Conservation (phyloP, 1,140 invertebrate species). For the Drosophila nasuta region DNA sequence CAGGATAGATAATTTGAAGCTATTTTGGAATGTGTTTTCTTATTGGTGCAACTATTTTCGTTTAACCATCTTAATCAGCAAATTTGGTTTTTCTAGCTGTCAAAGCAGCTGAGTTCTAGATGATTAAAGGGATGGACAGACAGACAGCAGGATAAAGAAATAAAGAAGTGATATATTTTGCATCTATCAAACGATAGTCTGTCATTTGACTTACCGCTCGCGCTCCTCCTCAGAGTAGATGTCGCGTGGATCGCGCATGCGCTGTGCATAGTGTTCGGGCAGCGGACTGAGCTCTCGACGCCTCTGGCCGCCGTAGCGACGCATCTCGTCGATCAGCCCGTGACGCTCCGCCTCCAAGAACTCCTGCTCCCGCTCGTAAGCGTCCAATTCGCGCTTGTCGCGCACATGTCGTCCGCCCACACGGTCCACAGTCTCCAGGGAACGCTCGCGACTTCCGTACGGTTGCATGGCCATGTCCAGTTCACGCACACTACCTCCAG, state of each 20-base stretch:
- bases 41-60: too few species aligned
- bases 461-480: slow-evolving; percentile 63
- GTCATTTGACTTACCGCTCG: slow-evolving; percentile 55
- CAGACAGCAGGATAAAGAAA: too few species aligned
- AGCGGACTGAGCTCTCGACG: slow-evolving; percentile 68
- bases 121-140: too few species aligned
- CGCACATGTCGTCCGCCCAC: slow-evolving; percentile 49
- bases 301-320: slow-evolving; percentile 64
- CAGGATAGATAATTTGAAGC: too few species aligned
- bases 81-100: too few species aligned
- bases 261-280: slow-evolving; percentile 62
- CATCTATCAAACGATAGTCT: too few species aligned
- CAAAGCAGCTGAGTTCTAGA: too few species aligned
- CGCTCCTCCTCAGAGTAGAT: slow-evolving; percentile 78
- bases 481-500: slow-evolving; percentile 53
- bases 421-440: slow-evolving; percentile 69
- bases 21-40: too few species aligned
- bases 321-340: slow-evolving; percentile 70
- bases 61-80: too few species aligned
- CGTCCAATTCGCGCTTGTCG: slow-evolving; percentile 70
- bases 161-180: too few species aligned
- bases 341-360: slow-evolving; percentile 72
- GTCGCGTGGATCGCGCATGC: slow-evolving; percentile 70
- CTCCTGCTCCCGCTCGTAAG: slow-evolving; percentile 77
- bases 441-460: slow-evolving; percentile 74